These are phyloP conservation scores for Gobius niger DNA, from an alignment of 2,113 vertebrate species.

Conservation along the genomic window DNA sequence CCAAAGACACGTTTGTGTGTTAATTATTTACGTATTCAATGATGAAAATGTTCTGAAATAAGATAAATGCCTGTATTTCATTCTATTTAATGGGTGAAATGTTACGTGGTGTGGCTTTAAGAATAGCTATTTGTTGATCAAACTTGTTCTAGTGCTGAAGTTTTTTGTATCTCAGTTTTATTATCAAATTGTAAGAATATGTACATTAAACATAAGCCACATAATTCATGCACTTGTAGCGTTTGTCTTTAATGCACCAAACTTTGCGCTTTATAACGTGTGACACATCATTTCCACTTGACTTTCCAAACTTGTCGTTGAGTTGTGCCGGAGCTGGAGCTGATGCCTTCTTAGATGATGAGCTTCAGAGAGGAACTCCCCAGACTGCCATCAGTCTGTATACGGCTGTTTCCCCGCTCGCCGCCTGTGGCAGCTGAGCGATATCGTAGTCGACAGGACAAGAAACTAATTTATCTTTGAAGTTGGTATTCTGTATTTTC, in stretches of 20 bases:
- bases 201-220: too few species aligned
- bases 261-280: neutral
- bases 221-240: neutral
- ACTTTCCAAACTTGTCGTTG: conserved; percentile 8
- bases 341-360: conserved; percentile 14
- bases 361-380: conserved; percentile 19
- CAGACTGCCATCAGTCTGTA: conserved; percentile 12
- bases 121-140: too few species aligned
- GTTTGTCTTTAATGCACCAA: neutral
- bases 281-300: neutral
- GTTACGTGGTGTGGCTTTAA: too few species aligned
- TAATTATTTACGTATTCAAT: too few species aligned
- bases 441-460: conserved; percentile 38
- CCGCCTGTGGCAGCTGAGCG: conserved; percentile 3
- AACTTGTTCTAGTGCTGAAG: too few species aligned
- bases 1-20: too few species aligned
- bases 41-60: too few species aligned
- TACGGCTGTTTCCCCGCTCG: neutral
- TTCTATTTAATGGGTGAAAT: too few species aligned
- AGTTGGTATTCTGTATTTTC: conserved; percentile 11
- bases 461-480: conserved; percentile 44
- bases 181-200: too few species aligned
- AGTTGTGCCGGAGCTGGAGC: conserved; percentile 11
- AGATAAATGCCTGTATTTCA: too few species aligned
- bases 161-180: too few species aligned